Percentiles rank a stretch among this genome's conserved stretches.
phyloP scores from a whole-genome alignment of 2,113 vertebrate genomes.

The Platichthys stellatus region DNA sequence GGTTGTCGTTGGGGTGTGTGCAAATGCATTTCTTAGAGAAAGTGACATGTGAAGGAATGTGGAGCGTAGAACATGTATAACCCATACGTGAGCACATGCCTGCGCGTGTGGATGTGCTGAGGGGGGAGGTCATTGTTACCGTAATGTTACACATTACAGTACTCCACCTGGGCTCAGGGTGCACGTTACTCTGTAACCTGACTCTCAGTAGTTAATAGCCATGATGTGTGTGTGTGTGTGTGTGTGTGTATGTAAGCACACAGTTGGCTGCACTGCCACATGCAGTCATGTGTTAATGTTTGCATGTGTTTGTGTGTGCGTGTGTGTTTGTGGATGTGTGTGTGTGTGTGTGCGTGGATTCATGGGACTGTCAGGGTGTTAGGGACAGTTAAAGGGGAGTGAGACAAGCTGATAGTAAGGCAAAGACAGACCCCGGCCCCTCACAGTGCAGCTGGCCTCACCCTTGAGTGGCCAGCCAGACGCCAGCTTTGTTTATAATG shows the following conservation, averaged over 20 bases:
- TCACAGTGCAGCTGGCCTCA: conserved; percentile 49
- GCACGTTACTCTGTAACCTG: conserved; percentile 66
- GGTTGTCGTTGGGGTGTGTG: conserved; percentile 51
- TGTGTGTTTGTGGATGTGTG: not conserved
- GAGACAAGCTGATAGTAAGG: conserved; percentile 56
- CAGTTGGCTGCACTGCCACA: conserved; percentile 43
- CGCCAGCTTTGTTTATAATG: conserved; percentile 22
- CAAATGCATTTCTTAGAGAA: conserved; percentile 52
- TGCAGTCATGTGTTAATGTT: conserved; percentile 43
- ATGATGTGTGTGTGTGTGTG: not conserved
- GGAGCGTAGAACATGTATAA: not conserved
- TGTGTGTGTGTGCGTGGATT: conserved; percentile 7
- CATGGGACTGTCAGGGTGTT: conserved; percentile 27
- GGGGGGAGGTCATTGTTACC: conserved; percentile 9
- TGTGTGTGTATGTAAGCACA: conserved; percentile 5
- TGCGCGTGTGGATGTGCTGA: conserved; percentile 1
- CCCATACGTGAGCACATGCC: not conserved
- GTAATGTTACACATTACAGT: conserved; percentile 24
- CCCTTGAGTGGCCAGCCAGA: conserved; percentile 8
- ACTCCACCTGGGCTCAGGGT: conserved; percentile 47
- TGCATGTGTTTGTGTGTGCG: not conserved
- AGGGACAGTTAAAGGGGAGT: conserved; percentile 40
- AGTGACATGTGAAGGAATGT: conserved; percentile 52
- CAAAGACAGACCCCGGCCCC: conserved; percentile 15
- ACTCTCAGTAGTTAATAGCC: conserved; percentile 40